Base-by-base conservation (phyloP, 1,140 invertebrate species). In the Drosophila sp. region DNA sequence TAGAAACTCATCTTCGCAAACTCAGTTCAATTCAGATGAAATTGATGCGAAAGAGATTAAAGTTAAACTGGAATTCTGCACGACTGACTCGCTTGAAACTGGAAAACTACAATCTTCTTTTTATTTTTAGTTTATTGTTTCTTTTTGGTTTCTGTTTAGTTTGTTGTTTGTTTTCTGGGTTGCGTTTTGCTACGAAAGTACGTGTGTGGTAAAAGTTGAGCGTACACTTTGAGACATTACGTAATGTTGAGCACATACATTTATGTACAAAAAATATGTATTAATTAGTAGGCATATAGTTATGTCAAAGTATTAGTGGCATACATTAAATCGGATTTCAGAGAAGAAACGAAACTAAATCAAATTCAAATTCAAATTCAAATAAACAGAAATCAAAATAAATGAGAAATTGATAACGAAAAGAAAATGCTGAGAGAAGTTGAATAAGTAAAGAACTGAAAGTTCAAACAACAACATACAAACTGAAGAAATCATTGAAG, bases 181-280 rank as follows among this genome's bases (percentile, higher is more conserved):
- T 38, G 36, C 27, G 27, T 5, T 48, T 29, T 32, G 53, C 32
- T 66, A 50, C 50, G 40, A 61, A 61, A 61, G 21, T 64, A 43
- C 7, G 13, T 54, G 45, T 78, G 48, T 54, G 46, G 64, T 46
- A 16, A 27, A 61, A 53, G 54, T 71, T 74, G 57, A 63, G 62
- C 53, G 62, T 66, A 53, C 46, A 59, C 46, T 65, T 70, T 25
- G 58, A 78, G 67, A 79, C 62, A 72, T 82, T 78, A 82, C 80
- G 66, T 70, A 78, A 82, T 78, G 76, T 61, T 84, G 62, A 71
- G 77, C 80, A 84, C 80, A 83, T 84, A 84, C 76, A 38, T 13
- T 38, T 38, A 38, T 38, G 36, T 38, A 38, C 36, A 38, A 13
- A 13, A 38, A 38, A 46, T 56, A 48, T 32, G 45, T 57, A 66